Base-by-base conservation (phyloP, 1,140 invertebrate genomes). In the Cotesia typhae region DNA sequence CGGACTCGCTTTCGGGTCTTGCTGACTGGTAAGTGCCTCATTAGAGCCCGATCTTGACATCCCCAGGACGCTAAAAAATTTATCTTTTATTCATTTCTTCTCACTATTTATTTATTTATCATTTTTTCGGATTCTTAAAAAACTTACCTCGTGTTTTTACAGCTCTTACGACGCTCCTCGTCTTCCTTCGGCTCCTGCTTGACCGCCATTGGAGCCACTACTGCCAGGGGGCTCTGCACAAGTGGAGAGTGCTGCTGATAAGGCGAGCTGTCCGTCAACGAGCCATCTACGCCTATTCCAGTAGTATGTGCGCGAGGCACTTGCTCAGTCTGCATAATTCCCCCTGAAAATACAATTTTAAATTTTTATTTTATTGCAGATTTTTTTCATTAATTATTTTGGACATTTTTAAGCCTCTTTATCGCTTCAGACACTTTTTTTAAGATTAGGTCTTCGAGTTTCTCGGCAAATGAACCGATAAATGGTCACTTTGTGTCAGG, bases 311-410 rank as follows among this genome's bases (percentile, higher is more conserved):
- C 79, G 68, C 84, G 80, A 79, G 84, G 81, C 80, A 83, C 84
- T 83, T 87, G 85, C 82, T 87, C 85, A 76, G 85, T 87, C 80
- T 87, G 86, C 86, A 87, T 87, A 87, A 85, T 87, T 82, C 85
- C 85, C 83, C 84, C 85, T 87, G 72, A 5, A 79, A 78, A 63
- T 51, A 61, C 55, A 68, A 70, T 53, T 64, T 60, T 9, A 55
- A 41, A 60, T 10, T 52, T 67, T 67, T 6, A 2, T 28, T 28
- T 28, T 28, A 28, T 28, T 28, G 3, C 2, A 28, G 28, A 28
- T 28, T 3, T 28, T 28, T 28, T 28, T 28, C 2, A 2, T 28
- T 28, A 1, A 28, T 28, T 28, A 2, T 28, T 28, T 28, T 2
- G 3, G 28, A 28, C 28, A 28, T 28, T 28, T 2, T 28, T 2